Conservation (phyloP, 64 coral and sea anemone genomes). For the Pachyseris speciosa region DNA sequence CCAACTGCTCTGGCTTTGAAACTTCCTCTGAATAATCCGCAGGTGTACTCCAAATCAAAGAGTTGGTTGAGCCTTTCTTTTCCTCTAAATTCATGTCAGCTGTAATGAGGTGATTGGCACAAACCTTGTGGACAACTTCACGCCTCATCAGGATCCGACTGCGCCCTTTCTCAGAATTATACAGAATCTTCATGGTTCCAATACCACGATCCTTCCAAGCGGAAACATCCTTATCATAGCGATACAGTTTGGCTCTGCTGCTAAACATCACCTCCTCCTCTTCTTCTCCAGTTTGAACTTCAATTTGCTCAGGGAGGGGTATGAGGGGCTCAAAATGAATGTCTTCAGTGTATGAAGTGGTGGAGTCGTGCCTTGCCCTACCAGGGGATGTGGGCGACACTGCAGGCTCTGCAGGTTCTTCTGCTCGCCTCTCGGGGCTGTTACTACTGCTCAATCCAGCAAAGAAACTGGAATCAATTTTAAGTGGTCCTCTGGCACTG, state of each 20-base stretch:
- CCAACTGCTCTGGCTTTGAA: constrained; percentile 88
- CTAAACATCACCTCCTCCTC: constrained; percentile 82
- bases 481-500: constrained; percentile 21
- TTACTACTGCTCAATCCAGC: constrained; percentile 90
- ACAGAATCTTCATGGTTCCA: constrained; percentile 88
- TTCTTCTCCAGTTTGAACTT: constrained; percentile 91
- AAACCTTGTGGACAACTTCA: constrained; percentile 92
- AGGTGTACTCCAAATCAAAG: constrained; percentile 78
- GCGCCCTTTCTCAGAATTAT: constrained; percentile 43
- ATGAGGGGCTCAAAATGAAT: constrained; percentile 98
- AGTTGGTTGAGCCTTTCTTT: constrained; percentile 64
- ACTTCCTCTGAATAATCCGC: constrained; percentile 91
- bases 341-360: constrained; percentile 72
- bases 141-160: constrained; percentile 94
- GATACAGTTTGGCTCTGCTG: constrained; percentile 93
- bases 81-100: constrained; percentile 80
- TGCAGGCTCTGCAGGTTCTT: constrained; percentile 5
- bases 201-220: constrained; percentile 96
- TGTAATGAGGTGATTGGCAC: constrained; percentile 95
- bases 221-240: constrained; percentile 73
- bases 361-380: constrained; percentile 60
- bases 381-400: constrained; percentile 1
- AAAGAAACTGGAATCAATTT: constrained; percentile 89
- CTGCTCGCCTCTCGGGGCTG: constrained; percentile 67
- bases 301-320: constrained; percentile 80